Evolutionary conservation across 2,888 invertebrate species (phyloP), one percentile per base, ranked within the genome.

Genomic region (Tenthredo notha): DNA sequence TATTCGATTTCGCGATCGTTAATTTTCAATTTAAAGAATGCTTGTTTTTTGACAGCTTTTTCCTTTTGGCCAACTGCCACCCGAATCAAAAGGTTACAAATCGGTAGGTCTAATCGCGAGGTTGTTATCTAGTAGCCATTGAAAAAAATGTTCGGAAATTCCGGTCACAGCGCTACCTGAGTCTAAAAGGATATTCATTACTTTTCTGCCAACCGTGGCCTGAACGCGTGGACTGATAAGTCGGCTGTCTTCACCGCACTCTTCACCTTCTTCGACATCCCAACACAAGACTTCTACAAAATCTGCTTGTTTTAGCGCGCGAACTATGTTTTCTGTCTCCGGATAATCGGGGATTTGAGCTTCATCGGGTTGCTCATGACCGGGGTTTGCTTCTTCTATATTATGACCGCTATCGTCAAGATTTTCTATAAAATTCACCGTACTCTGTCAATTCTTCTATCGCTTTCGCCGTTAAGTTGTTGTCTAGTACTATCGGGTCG

Each of bases 121-220:
- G n/a, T 72, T 84, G 2, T 54, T n/a, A n/a, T n/a, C n/a, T n/a
- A n/a, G n/a, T n/a, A n/a, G n/a, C n/a, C n/a, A n/a, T n/a, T n/a
- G n/a, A 47, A 10, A 86, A 84, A 85, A 85, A 47, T 84, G 67
- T n/a, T 86, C 85, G 0, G 86, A 88, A 6, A 88, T 75, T 25
- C 87, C 86, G 0, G 87, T 88, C 1, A 87, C 83, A 25, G 87
- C 86, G 29, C 88, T 88, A 21, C 87, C 88, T 0, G 86, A 86
- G 47, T 88, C 87, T 5, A 88, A 33, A 9, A 87, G 75, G 1
- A 87, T 86, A 21, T 84, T n/a, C 2, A 86, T 80, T 0, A 61
- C 37, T 15, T 47, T 84, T 72, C 80, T 70, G 50, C 74, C 84
- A 37, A 87, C 47, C 21, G 65, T n/a, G 9, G 84, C 50, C 7